Percentiles rank a stretch among this genome's conserved stretches.
phyloP scores from a whole-genome alignment of 2,113 vertebrate species.

The Azemiops feae region DNA sequence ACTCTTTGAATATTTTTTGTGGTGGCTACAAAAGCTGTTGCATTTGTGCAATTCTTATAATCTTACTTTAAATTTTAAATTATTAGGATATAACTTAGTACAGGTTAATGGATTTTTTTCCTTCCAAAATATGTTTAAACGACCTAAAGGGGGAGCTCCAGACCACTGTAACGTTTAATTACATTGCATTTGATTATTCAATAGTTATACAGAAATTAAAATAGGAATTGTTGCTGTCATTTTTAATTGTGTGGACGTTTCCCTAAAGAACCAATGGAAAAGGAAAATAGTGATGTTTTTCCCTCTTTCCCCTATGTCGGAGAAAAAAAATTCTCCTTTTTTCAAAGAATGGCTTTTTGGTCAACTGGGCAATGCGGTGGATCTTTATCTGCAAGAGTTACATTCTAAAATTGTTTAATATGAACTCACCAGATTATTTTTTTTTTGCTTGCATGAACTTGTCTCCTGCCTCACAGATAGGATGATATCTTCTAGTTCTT shows the following conservation, averaged over 20 bases:
- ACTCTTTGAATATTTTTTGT: rapidly evolving
- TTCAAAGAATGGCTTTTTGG: conserved; percentile 52
- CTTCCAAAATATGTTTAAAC: not conserved
- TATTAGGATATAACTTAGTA: not conserved
- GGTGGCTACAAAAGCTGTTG: not conserved
- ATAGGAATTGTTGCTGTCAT: not conserved
- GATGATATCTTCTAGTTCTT: conserved; percentile 21
- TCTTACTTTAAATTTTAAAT: not conserved
- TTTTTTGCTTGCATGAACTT: conserved; percentile 61
- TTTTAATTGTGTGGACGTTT: not conserved
- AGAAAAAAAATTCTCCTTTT: conserved; percentile 24
- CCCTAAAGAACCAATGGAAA: not conserved
- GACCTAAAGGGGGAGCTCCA: conserved; percentile 62
- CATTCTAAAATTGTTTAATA: conserved; percentile 63
- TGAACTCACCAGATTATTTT: conserved; percentile 65
- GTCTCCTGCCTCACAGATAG: conserved; percentile 54
- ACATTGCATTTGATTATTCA: not conserved
- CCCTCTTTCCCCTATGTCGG: not conserved
- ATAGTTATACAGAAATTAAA: not conserved
- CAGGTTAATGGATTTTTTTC: not conserved
- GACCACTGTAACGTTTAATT: conserved; percentile 25
- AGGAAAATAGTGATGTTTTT: not conserved
- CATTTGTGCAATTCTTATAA: not conserved
- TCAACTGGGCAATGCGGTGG: conserved; percentile 58
- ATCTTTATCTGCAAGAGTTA: conserved; percentile 62